These are phyloP conservation scores for Typhlomys cinereus DNA, from an alignment of 2,113 vertebrate species.

Conservation along the genomic window DNA sequence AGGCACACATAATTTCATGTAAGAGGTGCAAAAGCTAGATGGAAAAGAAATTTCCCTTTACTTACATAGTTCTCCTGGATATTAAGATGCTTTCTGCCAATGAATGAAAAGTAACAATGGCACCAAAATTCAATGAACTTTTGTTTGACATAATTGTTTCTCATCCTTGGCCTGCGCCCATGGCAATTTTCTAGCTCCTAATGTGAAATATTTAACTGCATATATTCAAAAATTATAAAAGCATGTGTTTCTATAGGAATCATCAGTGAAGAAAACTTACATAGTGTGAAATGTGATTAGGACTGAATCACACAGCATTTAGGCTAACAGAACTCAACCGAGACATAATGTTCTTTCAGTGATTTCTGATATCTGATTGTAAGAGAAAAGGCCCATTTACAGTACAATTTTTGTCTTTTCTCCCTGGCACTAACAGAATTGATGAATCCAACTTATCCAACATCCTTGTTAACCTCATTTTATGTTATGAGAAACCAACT, in stretches of 20 bases:
- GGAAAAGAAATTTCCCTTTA: neutral
- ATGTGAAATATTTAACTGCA: slow-evolving; percentile 25
- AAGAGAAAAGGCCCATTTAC: neutral
- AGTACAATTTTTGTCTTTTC: neutral
- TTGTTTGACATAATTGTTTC: neutral
- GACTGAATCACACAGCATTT: neutral
- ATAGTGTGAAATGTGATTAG: neutral
- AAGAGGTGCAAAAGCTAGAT: neutral
- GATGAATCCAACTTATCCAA: neutral
- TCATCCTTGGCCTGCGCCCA: neutral
- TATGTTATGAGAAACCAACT: neutral
- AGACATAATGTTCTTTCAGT: neutral
- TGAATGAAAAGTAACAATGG: neutral
- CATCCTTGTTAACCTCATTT: neutral
- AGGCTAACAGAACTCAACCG: neutral
- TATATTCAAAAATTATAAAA: neutral
- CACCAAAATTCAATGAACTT: neutral
- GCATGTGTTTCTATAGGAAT: neutral
- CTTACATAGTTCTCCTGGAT: neutral
- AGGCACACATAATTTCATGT: neutral
- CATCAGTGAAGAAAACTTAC: neutral
- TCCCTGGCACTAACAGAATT: neutral
- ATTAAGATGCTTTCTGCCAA: neutral
- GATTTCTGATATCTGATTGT: neutral
- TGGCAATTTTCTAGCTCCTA: neutral